Percentiles rank a stretch among this genome's conserved stretches.
These are phyloP conservation scores for Hydrophis major DNA, from an alignment of 2,797 vertebrate species.

Conservation along the genomic window DNA sequence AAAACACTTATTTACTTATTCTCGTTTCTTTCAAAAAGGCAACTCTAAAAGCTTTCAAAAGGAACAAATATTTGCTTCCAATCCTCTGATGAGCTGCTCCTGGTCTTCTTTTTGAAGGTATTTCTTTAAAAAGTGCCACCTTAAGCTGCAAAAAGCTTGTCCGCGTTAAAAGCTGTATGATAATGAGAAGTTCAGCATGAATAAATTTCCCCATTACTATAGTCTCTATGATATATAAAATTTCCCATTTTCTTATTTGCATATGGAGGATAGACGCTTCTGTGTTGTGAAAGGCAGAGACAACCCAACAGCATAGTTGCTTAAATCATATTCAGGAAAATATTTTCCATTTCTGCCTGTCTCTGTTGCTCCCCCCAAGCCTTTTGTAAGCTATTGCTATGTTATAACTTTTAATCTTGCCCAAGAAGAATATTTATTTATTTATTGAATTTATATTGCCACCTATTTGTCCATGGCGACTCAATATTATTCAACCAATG, in stretches of 20 bases:
- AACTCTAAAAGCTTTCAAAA: background rate
- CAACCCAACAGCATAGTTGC: background rate
- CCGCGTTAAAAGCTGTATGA: background rate
- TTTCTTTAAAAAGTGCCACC: background rate
- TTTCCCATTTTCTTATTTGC: background rate
- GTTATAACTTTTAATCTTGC: background rate
- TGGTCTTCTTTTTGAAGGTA: background rate
- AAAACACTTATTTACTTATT: background rate
- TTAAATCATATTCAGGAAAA: background rate
- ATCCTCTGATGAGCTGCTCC: background rate
- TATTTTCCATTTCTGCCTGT: background rate
- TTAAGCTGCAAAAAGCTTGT: background rate
- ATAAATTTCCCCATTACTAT: background rate
- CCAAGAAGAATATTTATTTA: background rate
- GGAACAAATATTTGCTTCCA: background rate
- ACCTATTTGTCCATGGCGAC: no score
- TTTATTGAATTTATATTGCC: no score
- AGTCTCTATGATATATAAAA: background rate
- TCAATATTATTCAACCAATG: background rate
- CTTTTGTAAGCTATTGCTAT: background rate
- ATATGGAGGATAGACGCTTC: background rate
- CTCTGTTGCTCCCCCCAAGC: background rate
- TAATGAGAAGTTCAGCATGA: background rate
- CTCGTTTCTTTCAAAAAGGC: background rate
- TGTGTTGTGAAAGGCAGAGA: background rate